Evolutionary conservation across 2,888 invertebrate genomes (phyloP).

Genomic region (Drosophila nr. perissopoda): DNA sequence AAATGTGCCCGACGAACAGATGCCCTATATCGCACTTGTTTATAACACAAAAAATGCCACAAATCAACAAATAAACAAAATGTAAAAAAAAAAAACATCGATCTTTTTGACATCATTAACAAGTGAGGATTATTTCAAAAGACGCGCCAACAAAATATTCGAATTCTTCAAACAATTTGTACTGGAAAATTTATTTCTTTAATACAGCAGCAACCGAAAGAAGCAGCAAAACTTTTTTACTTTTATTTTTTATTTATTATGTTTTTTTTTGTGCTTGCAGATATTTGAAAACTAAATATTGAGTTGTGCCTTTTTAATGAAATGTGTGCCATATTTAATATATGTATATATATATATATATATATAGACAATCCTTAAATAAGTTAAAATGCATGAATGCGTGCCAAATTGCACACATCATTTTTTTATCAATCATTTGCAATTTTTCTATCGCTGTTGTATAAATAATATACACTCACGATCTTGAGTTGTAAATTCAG

Average conservation of each 20-base stretch:
- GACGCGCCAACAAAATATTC: background rate
- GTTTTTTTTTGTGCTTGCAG: background rate
- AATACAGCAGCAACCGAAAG: background rate
- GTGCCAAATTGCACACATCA: background rate
- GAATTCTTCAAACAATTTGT: background rate
- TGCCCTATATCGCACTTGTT: background rate
- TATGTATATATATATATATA: background rate
- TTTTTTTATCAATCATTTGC: background rate
- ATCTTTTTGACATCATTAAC: background rate
- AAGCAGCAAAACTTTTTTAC: background rate
- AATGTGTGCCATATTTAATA: background rate
- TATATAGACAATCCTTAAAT: background rate
- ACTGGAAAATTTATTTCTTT: background rate
- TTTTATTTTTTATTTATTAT: background rate
- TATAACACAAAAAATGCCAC: background rate
- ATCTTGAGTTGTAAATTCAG: no score
- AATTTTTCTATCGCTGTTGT: background rate
- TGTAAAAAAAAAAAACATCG: background rate
- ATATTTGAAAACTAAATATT: background rate
- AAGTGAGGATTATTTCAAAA: background rate
- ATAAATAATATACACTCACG: no score
- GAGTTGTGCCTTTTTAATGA: background rate
- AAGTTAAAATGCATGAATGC: background rate
- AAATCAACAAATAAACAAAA: background rate
- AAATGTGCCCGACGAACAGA: background rate